Percentiles rank a stretch among this genome's conserved stretches.
phyloP scores from a whole-genome alignment of 2,888 invertebrate species.

The Tachina grossa region DNA sequence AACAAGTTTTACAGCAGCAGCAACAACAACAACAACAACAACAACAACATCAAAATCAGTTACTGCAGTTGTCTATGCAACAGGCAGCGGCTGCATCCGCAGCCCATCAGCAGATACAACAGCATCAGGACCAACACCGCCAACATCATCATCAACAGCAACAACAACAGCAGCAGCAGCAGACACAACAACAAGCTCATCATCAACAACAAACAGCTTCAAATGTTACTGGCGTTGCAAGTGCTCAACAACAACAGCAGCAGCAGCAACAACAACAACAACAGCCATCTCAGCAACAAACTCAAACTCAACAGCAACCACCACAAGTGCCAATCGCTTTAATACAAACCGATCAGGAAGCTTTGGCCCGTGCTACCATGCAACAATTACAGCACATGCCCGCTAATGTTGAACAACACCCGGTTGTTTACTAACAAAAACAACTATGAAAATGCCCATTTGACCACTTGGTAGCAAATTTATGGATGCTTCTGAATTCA shows the following conservation, averaged over 20 bases:
- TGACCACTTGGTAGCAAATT: conserved; percentile 67
- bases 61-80: conserved; percentile 78
- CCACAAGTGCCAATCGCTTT: conserved; percentile 81
- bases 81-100: conserved; percentile 74
- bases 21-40: conserved; percentile 77
- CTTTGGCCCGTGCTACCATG: conserved; percentile 82
- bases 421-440: conserved; percentile 81
- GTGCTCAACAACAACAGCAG: conserved; percentile 74
- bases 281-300: conserved; percentile 70
- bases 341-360: conserved; percentile 81
- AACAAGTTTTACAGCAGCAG: conserved; percentile 78
- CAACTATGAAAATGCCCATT: conserved; percentile 48
- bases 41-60: conserved; percentile 76
- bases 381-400: conserved; percentile 82
- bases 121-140: conserved; percentile 77
- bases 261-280: conserved; percentile 78
- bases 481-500: background rate
- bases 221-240: conserved; percentile 67
- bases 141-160: conserved; percentile 78
- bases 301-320: conserved; percentile 78
- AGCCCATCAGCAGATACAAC: conserved; percentile 78
- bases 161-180: conserved; percentile 76
- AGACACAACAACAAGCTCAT: conserved; percentile 76
- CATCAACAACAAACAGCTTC: conserved; percentile 76
- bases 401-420: conserved; percentile 82